Evolutionary conservation across 1,140 invertebrate species (phyloP), one percentile per base, ranked within the genome.

Genomic region (Leptestheria dahalacensis): DNA sequence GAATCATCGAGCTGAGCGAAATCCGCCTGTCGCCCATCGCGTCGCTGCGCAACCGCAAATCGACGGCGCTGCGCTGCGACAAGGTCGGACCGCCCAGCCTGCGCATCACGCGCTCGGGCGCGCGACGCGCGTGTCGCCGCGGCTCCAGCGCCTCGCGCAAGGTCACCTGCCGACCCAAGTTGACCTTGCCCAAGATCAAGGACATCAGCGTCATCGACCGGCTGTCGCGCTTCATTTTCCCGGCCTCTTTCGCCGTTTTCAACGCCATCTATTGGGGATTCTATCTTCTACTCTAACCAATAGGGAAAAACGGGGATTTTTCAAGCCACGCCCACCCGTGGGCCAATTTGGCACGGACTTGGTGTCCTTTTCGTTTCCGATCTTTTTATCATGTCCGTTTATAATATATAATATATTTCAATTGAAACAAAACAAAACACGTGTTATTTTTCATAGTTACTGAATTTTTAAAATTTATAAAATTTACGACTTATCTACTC

Each of bases 181-280:
- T 41, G 33, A 6, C 67, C 58, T 85, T 97, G 74, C 93, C 91
- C 1, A 85, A 86, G 71, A 94, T 97, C 65, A 88, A 92, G 68
- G 92, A 97, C 72, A 92, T 98, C 41, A 97, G 96, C 70, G 84
- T 93, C 49, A 97, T 98, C 66, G 94, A 97, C 73, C 94, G 94
- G 68, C 95, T 94, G 69, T 94, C 92, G 9, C 77, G 94, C 62
- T 82, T 96, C 61, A 78, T 95, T 55, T 98, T 98, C 73, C 94
- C 94, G 0, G 82, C 93, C 23, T 86, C 91, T 61, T 98, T 97
- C 71, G 78, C 96, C 64, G 70, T 93, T 46, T 97, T 97, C 73
- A 97, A 97, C 70, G 79, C 84, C 15, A 82, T 85, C 59, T 97
- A 97, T 71, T 97, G 92, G 92, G 81, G 86, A 64, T 96, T 94